Conservation (phyloP, 2,113 vertebrate species). For the Clarias macrocephalus region DNA sequence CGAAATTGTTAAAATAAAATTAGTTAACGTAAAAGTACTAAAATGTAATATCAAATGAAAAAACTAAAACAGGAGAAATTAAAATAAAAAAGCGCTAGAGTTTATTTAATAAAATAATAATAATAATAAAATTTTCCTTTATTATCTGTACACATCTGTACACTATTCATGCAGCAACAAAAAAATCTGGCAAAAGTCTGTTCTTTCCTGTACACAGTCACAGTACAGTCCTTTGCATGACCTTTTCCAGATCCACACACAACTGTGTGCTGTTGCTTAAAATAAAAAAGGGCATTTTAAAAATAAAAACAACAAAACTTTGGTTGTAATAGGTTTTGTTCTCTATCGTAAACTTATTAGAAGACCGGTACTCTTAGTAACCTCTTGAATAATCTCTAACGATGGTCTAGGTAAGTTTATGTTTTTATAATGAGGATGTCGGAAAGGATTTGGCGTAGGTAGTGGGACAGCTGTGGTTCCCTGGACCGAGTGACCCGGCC, state of each 20-base stretch:
- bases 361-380: not conserved
- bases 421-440: constrained; percentile 27
- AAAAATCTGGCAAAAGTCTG: not conserved
- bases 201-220: not conserved
- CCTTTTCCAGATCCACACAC: not conserved
- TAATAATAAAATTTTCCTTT: not conserved
- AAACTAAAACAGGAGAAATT: too few species aligned
- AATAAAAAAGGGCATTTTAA: not conserved
- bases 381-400: not conserved
- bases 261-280: not conserved
- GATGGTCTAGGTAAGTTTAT: not conserved
- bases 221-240: not conserved
- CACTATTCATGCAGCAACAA: not conserved
- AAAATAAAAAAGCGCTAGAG: too few species aligned
- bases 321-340: not conserved
- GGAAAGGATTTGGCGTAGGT: constrained; percentile 31
- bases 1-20: too few species aligned
- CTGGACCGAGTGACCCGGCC: constrained; percentile 60
- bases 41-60: too few species aligned
- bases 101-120: too few species aligned
- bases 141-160: not conserved
- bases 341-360: not conserved
- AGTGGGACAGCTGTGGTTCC: constrained; percentile 16
- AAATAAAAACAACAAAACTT: not conserved
- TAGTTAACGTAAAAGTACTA: too few species aligned